Evolutionary conservation across 2,888 invertebrate species (phyloP), one percentile per base, ranked within the genome.

Genomic region (Venusia cambrica): DNA sequence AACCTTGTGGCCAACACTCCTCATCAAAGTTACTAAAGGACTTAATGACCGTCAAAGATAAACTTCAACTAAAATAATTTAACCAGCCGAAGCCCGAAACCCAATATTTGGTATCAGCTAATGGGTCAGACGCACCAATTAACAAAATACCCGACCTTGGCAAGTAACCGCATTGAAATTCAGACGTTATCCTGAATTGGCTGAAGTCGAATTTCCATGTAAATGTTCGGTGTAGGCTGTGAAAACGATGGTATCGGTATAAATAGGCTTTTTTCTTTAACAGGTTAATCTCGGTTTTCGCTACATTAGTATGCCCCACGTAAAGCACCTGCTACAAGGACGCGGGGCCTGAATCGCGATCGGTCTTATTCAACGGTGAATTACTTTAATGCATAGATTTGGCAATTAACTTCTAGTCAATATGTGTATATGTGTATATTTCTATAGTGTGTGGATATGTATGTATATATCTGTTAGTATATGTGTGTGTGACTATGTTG

Each of bases 111-210:
- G 12, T 12, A 7, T 10, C 21, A 9, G 19, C 34, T 45, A 48
- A 59, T 50, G 45, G 42, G 28, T 45, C 45, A 44, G 43, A 56
- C 51, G 39, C 45, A 43, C 46, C 61, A 59, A 62, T 62, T 59
- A 63, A 51, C 42, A 31, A 38, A 48, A 57, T 39, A 48, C 5
- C 41, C 30, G 36, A 22, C 35, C 36, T 33, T 36, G 12, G 16
- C 5, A 26, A 37, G 38, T 45, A 35, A 21, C 14, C 28, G 27
- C 41, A 47, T 50, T 34, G 36, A 36, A 50, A 47, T 45, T 48
- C 44, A 27, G 34, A 29, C 45, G 30, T 42, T 48, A 47, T 48
- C 36, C 50, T 45, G 48, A 28, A 40, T 45, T 49, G 32, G 36
- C 26, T 29, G 34, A 11, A 38, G 48, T 48, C 22, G 40, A 48